Evolutionary conservation across 1,140 invertebrate genomes (phyloP).

Genomic region (Chironomus tepperi): DNA sequence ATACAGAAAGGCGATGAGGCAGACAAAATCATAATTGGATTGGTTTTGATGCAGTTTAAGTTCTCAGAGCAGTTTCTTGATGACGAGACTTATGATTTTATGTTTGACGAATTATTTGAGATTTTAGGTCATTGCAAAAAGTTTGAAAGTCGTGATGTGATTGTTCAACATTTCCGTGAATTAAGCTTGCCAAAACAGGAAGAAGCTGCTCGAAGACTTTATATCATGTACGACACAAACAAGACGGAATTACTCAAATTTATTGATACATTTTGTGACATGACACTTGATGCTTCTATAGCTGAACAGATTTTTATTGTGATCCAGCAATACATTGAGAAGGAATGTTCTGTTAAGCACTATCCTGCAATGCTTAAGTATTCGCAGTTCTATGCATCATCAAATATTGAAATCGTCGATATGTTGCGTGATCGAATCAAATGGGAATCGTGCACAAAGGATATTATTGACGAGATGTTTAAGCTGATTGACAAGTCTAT

Average conservation of each 20-base stretch:
- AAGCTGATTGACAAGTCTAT: background rate
- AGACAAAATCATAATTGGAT: background rate
- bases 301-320: background rate
- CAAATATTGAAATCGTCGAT: background rate
- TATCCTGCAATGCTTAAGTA: conserved; percentile 11
- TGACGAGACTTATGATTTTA: background rate
- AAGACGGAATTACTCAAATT: background rate
- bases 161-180: background rate
- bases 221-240: background rate
- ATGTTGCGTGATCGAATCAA: background rate
- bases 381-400: background rate
- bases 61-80: background rate
- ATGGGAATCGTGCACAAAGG: background rate
- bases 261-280: conserved; percentile 2
- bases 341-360: background rate
- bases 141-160: background rate
- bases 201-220: background rate
- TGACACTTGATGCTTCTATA: background rate
- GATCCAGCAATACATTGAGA: background rate
- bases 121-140: background rate
- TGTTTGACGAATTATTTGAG: background rate
- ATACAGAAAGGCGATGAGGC: background rate
- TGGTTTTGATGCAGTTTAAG: background rate
- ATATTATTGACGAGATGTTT: background rate
- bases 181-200: background rate